Conservation (phyloP, 1,140 invertebrate species). For the Medauroidea extradentata region DNA sequence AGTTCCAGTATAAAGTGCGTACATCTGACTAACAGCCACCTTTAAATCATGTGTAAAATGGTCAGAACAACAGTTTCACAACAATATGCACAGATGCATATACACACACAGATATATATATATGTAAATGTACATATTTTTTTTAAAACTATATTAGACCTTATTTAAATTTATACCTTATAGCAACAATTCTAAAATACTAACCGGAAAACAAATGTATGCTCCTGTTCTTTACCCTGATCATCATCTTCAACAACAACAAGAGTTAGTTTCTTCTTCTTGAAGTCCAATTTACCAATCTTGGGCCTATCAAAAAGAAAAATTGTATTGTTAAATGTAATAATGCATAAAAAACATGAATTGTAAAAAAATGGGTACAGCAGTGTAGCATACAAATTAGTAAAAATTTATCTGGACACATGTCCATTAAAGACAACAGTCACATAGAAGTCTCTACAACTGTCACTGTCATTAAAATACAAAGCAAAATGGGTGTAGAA, state of each 20-base stretch:
- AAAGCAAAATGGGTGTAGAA: too few species aligned
- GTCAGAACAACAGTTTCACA: too few species aligned
- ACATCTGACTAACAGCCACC: too few species aligned
- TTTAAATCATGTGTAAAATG: too few species aligned
- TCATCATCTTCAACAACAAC: slow-evolving; percentile 97
- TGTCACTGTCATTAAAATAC: too few species aligned
- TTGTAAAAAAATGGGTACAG: neutral
- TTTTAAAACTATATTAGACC: slow-evolving; percentile 1
- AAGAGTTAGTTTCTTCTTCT: slow-evolving; percentile 92
- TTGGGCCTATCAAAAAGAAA: slow-evolving; percentile 55
- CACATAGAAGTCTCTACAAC: too few species aligned
- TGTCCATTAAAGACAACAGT: too few species aligned
- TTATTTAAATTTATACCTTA: neutral
- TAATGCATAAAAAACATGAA: neutral
- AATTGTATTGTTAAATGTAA: neutral
- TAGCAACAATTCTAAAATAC: neutral
- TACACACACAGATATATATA: too few species aligned
- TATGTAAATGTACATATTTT: too few species aligned
- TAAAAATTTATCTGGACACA: neutral
- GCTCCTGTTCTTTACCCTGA: slow-evolving; percentile 85
- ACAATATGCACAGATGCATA: too few species aligned
- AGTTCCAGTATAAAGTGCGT: too few species aligned
- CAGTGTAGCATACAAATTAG: neutral
- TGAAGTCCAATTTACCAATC: slow-evolving; percentile 90
- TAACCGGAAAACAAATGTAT: slow-evolving; percentile 83